Base-by-base conservation (phyloP, 2,888 invertebrate species). In the Pocota personata region DNA sequence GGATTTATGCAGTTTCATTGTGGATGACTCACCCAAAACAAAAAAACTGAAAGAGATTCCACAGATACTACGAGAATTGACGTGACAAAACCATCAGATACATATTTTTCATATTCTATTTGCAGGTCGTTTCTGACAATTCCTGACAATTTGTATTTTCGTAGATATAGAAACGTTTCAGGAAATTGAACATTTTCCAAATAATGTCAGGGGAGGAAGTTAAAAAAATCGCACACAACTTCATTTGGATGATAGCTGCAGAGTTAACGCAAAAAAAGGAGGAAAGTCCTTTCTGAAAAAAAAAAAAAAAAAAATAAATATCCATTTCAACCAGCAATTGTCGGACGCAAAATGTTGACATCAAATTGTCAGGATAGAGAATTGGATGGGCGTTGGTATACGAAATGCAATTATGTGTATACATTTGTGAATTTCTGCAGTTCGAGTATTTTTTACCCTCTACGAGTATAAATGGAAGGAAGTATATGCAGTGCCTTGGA, bases 131-230 rank as follows among this genome's bases (percentile, higher is more conserved):
- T 35, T 46, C 48, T 14, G 43, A 32, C 19, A 24, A n/a, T 43
- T 12, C 2, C 35, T 46, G 46, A 35, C 58, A 58, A 69, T 69
- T 67, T 35, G 8, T 1, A 8, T 46, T 71, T 71, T 71, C 48
- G 24, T 16, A 35, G 43, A 10, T 48, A 48, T 10, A 35, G 40
- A 67, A 57, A 19, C 10, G 7, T 69, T 43, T n/a, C 14, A 16
- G 2, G 43, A 58, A 71, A 71, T 71, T 71, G 71, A 58, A 48
- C 32, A 12, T 32, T 48, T 46, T 58, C 71, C 71, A 71, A 71
- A 24, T 55, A n/a, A 1, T 8, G 16, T n/a, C 24, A 16, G 19
- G 35, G 35, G n/a, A 14, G 2, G 8, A 40, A 57, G 40, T n/a
- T 2, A 14, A 58, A 58, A n/a, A 58, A 21, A 21, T 0, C 10